A percentile compares a stretch with the other conserved stretches of the same genome.
These are phyloP conservation scores for Synanthedon tipuliformis DNA, from an alignment of 2,888 invertebrate genomes.

Conservation along the genomic window DNA sequence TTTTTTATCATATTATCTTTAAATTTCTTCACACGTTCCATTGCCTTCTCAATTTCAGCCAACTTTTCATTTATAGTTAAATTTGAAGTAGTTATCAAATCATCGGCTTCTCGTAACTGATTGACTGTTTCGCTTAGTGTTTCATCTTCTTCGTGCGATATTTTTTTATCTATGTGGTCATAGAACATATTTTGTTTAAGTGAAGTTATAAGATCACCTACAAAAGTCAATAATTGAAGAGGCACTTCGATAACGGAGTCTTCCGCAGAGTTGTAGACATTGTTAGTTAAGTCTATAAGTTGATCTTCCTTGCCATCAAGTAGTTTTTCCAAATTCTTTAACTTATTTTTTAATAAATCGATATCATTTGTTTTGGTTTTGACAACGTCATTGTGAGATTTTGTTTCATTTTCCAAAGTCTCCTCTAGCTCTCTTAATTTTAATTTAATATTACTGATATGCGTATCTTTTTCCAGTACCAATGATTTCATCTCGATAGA, in stretches of 20 bases:
- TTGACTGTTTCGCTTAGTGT: too few species aligned
- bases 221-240: slow-evolving; percentile 25
- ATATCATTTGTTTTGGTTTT: slow-evolving; percentile 12
- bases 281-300: background rate
- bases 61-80: background rate
- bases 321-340: slow-evolving; percentile 11
- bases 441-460: slow-evolving; percentile 5
- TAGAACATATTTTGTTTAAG: slow-evolving; percentile 7
- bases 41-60: background rate
- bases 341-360: slow-evolving; percentile 7
- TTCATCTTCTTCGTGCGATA: too few species aligned
- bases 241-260: slow-evolving; percentile 20
- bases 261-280: too few species aligned
- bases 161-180: too few species aligned
- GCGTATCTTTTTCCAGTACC: slow-evolving; percentile 2
- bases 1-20: background rate
- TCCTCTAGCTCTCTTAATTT: slow-evolving; percentile 13
- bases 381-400: slow-evolving; percentile 13
- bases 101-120: background rate
- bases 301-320: slow-evolving; percentile 16
- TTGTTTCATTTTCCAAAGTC: slow-evolving; percentile 11
- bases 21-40: background rate
- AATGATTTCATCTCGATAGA: slow-evolving; percentile 5
- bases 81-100: background rate
- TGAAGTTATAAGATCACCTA: slow-evolving; percentile 18